Evolutionary conservation across 2,888 invertebrate species (phyloP).

Genomic region (Apodemia hepburni): DNA sequence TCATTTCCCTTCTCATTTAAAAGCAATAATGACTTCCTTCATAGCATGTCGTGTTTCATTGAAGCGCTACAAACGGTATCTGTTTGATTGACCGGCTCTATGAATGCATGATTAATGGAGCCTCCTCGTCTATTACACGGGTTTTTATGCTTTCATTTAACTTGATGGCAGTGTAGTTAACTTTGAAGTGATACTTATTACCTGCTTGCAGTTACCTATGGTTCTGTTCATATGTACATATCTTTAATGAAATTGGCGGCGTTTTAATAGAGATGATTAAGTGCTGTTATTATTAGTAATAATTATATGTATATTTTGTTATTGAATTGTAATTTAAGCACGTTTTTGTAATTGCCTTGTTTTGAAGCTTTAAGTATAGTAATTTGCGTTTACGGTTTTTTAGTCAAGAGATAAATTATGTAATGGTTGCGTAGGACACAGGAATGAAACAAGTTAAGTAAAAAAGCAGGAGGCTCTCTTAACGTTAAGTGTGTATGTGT

Average conservation of each 20-base stretch:
- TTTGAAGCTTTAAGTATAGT: no score
- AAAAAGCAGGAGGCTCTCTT: no score
- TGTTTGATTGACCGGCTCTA: conserved; percentile 61
- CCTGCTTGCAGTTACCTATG: conserved; percentile 30
- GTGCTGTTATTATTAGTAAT: neutral
- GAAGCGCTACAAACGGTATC: conserved; percentile 28
- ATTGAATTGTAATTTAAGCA: no score
- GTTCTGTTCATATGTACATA: neutral
- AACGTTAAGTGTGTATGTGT: no score
- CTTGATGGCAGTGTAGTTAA: conserved; percentile 38
- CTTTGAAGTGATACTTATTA: conserved; percentile 35
- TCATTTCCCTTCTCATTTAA: conserved; percentile 9
- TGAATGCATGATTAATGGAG: conserved; percentile 67
- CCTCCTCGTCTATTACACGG: conserved; percentile 37
- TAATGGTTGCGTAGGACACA: no score
- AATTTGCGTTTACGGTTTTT: no score
- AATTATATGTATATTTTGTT: no score
- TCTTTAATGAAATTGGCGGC: neutral
- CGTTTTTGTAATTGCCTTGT: no score
- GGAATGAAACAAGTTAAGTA: no score
- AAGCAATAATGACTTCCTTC: conserved; percentile 16
- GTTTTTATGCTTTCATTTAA: conserved; percentile 38
- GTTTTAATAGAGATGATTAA: neutral
- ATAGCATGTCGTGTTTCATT: conserved; percentile 21
- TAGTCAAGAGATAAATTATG: no score